Base-by-base conservation (phyloP, 1,140 invertebrate genomes). In the Drosophila triauraria region DNA sequence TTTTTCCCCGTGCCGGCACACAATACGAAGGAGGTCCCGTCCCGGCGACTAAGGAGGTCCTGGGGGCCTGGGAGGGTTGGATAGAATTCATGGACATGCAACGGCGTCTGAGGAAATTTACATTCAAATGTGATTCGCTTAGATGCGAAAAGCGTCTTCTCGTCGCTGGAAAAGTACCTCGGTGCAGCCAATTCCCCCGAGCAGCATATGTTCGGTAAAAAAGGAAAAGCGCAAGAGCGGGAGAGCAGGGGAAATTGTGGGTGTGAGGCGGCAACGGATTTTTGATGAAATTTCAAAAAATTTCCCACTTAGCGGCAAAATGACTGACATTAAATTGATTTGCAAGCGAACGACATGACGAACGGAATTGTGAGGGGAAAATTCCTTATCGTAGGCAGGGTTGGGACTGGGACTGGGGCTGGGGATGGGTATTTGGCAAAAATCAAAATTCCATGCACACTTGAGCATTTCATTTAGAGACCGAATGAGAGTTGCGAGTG, bases 251-350 rank as follows among this genome's bases (percentile, higher is more conserved):
- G 35, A 15, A 25, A n/a, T 8, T 40, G 25, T 4, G 32, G 15
- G 38, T 40, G 38, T 27, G 43, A 12, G 46, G 59, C 25, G 44
- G 43, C 68, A 78, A 81, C 84, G 82, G 86, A 86, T 91, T 91
- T 91, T 91, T 92, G 91, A 92, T 91, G 91, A 92, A 92, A 92
- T 92, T 92, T 92, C 91, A 88, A 91, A 74, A 91, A 91, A 91
- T 76, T 88, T 90, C 78, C 82, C 78, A 87, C 87, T 87, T 87
- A 91, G 84, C 90, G 67, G 72, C 76, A 58, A 90, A 91, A 91
- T 91, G 91, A 92, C 91, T 88, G 83, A 88, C 91, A 92, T 92
- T 86, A 92, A 92, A 92, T 92, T 92, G 91, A 92, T 92, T 92
- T 92, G 91, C 91, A 92, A 92, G 81, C 91, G 63, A 88, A 54